Percentiles rank a stretch among this genome's conserved stretches.
These are phyloP conservation scores for Drepana arcuata DNA, from an alignment of 1,140 invertebrate species.

Conservation along the genomic window DNA sequence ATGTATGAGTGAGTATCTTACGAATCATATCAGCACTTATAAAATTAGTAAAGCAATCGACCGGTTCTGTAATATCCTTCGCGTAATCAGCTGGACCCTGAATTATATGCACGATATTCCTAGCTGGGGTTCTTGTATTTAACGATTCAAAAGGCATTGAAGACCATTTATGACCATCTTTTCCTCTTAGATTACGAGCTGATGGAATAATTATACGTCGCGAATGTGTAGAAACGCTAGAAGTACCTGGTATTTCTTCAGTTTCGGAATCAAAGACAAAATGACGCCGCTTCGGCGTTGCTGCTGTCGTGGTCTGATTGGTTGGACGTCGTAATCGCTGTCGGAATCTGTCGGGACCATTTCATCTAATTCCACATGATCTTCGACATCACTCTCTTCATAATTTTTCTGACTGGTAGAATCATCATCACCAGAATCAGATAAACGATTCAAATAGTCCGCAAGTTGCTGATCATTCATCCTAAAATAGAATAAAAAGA, in stretches of 20 bases:
- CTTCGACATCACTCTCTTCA: neutral
- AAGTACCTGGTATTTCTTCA: neutral
- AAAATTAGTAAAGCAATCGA: neutral
- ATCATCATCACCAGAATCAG: constrained; percentile 5
- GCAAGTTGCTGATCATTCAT: constrained; percentile 4
- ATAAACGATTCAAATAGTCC: constrained; percentile 7
- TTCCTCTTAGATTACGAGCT: neutral
- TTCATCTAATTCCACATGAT: neutral
- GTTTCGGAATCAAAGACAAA: neutral
- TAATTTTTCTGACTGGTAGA: neutral
- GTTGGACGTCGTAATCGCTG: neutral
- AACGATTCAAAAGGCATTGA: neutral
- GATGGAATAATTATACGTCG: neutral
- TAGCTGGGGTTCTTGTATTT: neutral
- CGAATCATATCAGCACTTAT: neutral
- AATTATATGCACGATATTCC: neutral
- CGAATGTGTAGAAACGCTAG: neutral
- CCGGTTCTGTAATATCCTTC: neutral
- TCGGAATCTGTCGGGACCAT: neutral
- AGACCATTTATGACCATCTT: neutral
- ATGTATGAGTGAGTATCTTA: neutral
- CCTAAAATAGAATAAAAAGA: constrained; percentile 3
- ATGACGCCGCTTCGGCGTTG: neutral
- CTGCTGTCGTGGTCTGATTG: neutral
- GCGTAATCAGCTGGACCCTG: neutral